These are phyloP conservation scores for Cisticola juncidis DNA, from an alignment of 2,113 vertebrate species.

Conservation along the genomic window DNA sequence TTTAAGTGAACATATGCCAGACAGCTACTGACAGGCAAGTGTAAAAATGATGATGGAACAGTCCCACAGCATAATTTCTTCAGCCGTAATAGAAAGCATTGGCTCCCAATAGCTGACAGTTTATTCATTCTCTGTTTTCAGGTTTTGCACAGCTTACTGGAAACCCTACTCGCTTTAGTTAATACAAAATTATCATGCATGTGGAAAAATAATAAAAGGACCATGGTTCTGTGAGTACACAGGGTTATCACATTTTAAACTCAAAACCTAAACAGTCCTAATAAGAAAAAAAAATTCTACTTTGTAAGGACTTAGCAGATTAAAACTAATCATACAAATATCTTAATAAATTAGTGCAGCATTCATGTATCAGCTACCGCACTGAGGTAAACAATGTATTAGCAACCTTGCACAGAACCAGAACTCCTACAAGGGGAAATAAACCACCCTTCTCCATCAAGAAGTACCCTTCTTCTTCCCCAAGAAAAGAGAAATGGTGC, in stretches of 20 bases:
- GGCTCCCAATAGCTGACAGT: background rate
- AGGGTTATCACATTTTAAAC: background rate
- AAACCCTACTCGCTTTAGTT: background rate
- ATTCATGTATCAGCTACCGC: background rate
- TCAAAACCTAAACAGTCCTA: background rate
- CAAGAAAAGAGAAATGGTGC: background rate
- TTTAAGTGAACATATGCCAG: background rate
- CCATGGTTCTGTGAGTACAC: background rate
- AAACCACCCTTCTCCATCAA: background rate
- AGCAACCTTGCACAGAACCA: background rate
- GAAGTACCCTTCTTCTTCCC: background rate
- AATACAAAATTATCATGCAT: background rate
- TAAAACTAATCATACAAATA: background rate
- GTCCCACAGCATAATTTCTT: background rate
- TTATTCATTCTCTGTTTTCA: background rate
- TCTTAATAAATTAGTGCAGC: background rate
- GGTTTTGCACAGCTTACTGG: background rate
- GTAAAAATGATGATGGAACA: background rate
- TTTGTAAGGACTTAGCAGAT: background rate
- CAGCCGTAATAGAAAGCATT: background rate
- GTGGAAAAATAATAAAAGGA: background rate
- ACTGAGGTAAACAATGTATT: background rate
- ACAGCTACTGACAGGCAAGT: background rate
- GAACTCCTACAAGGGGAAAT: background rate
- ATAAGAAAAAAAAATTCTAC: background rate